These are phyloP conservation scores for Aegotheles bennettii DNA, from an alignment of 2,113 vertebrate genomes.

Conservation along the genomic window DNA sequence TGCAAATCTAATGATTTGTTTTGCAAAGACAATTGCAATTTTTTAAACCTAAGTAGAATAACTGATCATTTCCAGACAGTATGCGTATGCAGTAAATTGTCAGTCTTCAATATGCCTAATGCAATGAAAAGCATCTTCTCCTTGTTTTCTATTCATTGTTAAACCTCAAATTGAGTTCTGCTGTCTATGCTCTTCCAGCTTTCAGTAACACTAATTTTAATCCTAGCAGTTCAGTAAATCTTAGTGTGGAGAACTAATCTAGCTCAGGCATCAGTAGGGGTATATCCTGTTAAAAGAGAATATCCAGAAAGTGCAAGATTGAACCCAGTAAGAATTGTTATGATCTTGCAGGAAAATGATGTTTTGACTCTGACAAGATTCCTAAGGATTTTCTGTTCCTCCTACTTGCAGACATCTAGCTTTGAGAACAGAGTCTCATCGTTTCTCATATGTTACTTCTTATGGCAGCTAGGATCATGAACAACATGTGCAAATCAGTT, in stretches of 20 bases:
- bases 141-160: neutral
- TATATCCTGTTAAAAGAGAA: neutral
- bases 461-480: neutral
- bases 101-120: neutral
- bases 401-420: neutral
- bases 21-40: conserved; percentile 35
- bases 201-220: neutral
- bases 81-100: conserved; percentile 10
- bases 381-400: neutral
- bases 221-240: neutral
- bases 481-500: conserved; percentile 24
- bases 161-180: neutral
- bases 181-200: neutral
- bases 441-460: conserved; percentile 4
- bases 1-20: conserved; percentile 57
- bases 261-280: neutral
- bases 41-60: conserved; percentile 38
- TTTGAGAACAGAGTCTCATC: neutral
- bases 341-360: neutral
- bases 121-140: neutral
- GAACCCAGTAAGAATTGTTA: neutral
- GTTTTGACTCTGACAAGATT: neutral
- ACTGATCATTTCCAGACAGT: conserved; percentile 1
- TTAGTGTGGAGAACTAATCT: neutral
- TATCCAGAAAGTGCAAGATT: neutral